Base-by-base conservation (phyloP, 2,888 invertebrate species). In the Ennomos fuscantarius region DNA sequence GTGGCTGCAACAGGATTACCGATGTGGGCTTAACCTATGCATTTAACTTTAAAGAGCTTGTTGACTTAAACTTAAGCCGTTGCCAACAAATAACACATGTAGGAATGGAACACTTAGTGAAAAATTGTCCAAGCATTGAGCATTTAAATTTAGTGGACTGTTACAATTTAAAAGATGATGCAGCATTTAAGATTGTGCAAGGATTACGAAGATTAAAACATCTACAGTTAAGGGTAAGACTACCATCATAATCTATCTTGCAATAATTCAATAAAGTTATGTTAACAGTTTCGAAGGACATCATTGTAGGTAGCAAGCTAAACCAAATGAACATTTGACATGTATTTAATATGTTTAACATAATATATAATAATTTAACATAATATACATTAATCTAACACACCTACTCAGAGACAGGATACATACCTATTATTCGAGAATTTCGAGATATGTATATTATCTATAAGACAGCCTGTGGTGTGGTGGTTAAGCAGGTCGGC, bases 11-110 rank as follows among this genome's bases (percentile, higher is more conserved):
- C 65, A 93, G 93, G 79, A 94, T 96, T 50, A 95, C 95, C 12
- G 96, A 96, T 81, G 93, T 95, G 0, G 95, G 96, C 62, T 76
- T 96, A 9, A 94, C 93, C 60, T 94, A 95, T 70, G 94, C 95
- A 37, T 93, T 96, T 62, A 93, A 93, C 60, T 95, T 95, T 72
- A 89, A 92, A 47, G 95, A 95, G 79, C 85, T 96, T 8, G 83
- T 84, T 34, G 86, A 89, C 58, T 85, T 96, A 24, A 93, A 94
- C 73, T 83, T 96, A 46, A 95, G 95, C 59, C 93, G 94, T 76
- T 95, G 96, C 70, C 95, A 95, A 72, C 95, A 95, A 81, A 93
- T 96, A 56, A 94, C 95, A 1, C 90, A 94, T 62, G 84, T 92
- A 60, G 95, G 96, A 37, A 92, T 96, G 65, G 92, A 93, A 62